Conservation (phyloP, 1,140 invertebrate genomes). For the Solenopsis invicta region DNA sequence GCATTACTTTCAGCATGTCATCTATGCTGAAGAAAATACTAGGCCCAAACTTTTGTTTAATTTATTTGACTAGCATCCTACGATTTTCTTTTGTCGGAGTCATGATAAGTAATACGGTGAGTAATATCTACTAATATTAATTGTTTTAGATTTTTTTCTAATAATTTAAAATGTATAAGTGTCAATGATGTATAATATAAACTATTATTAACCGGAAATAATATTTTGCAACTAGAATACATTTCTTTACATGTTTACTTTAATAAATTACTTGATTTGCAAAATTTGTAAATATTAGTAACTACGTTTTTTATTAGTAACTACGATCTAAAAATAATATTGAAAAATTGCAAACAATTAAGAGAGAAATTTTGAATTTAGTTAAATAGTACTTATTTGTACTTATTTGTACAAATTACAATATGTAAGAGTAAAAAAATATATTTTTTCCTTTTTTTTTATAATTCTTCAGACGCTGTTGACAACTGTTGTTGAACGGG, state of each 20-base stretch:
- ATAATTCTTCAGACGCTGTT: background rate
- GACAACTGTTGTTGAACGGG: slow-evolving; percentile 10
- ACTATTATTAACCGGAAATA: background rate
- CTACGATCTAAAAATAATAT: background rate
- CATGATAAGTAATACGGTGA: background rate
- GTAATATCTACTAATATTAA: slow-evolving; percentile 4
- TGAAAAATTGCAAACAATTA: background rate
- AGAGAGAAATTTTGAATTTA: background rate
- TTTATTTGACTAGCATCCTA: background rate
- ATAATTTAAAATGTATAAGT: background rate
- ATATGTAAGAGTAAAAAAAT: background rate
- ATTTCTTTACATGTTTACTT: background rate
- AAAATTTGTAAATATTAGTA: background rate
- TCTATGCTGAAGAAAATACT: slow-evolving; percentile 57
- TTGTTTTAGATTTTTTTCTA: background rate
- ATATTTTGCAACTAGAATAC: background rate
- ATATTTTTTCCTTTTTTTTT: background rate
- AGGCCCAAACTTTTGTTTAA: background rate
- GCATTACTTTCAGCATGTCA: slow-evolving; percentile 56
- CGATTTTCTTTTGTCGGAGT: background rate
- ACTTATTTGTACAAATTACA: no score
- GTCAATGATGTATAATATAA: background rate
- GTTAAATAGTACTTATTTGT: background rate
- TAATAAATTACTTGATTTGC: background rate
- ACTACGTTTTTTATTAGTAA: background rate